Evolutionary conservation across 2,888 invertebrate species (phyloP).

Genomic region (Acleris literana): DNA sequence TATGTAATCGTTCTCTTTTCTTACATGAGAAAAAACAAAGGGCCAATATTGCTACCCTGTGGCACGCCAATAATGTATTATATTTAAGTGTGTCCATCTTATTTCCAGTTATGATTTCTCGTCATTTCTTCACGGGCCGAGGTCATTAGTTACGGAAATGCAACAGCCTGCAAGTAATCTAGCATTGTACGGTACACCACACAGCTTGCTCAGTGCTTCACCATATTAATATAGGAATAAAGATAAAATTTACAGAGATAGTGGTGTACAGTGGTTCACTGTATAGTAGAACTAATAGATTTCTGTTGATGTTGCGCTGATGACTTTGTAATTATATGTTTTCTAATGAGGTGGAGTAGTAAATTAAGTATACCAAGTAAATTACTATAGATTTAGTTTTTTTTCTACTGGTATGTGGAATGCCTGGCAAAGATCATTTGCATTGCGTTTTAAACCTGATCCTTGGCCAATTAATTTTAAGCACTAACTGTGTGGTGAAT

Average conservation of each 20-base stretch:
- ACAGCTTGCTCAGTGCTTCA: not conserved
- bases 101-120: not conserved
- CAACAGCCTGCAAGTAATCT: slow-evolving; percentile 27
- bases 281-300: slow-evolving; percentile 36
- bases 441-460: no score
- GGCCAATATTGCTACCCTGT: no score
- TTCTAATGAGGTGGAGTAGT: slow-evolving; percentile 25
- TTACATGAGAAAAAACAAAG: no score
- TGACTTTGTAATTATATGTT: slow-evolving; percentile 30
- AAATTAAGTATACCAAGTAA: slow-evolving; percentile 10
- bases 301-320: slow-evolving; percentile 32
- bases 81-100: not conserved
- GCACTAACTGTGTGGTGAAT: no score
- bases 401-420: not conserved
- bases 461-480: no score
- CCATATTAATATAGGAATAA: slow-evolving; percentile 1
- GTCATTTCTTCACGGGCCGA: slow-evolving; percentile 21
- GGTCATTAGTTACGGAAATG: slow-evolving; percentile 33
- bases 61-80: not conserved
- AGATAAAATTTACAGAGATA: not conserved
- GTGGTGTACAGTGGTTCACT: not conserved
- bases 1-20: no score
- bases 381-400: slow-evolving; percentile 6
- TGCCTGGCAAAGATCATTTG: no score
- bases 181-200: slow-evolving; percentile 22